These are phyloP conservation scores for Amblyjoppa proteus DNA, from an alignment of 2,888 invertebrate species.

Conservation along the genomic window DNA sequence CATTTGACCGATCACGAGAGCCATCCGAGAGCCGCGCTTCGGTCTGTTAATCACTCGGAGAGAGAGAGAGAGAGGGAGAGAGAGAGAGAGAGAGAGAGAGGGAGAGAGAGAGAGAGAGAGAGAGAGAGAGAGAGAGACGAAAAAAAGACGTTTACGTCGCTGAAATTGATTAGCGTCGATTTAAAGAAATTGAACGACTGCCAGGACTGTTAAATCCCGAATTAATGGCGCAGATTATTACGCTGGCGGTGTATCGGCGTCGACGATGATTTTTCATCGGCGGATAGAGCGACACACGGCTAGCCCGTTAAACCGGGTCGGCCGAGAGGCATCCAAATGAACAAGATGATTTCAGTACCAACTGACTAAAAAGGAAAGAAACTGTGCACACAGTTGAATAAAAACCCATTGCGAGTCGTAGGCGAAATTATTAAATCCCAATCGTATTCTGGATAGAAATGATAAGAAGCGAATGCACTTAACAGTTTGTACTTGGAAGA, in stretches of 20 bases:
- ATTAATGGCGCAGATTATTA: slow-evolving; percentile 51
- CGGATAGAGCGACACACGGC: neutral
- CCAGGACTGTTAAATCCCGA: slow-evolving; percentile 24
- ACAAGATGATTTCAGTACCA: too few species aligned
- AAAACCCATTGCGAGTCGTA: too few species aligned
- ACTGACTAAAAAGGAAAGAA: too few species aligned
- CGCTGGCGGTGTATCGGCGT: slow-evolving; percentile 6
- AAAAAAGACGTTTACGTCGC: neutral
- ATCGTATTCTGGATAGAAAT: too few species aligned
- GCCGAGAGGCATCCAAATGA: too few species aligned
- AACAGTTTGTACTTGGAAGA: too few species aligned
- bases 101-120: neutral
- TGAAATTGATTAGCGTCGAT: slow-evolving; percentile 51
- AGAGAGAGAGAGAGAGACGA: neutral
- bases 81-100: too few species aligned
- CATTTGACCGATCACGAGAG: slow-evolving; percentile 12
- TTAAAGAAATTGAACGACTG: slow-evolving; percentile 55
- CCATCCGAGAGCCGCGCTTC: neutral
- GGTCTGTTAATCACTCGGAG: neutral
- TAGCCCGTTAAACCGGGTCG: too few species aligned
- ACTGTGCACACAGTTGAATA: too few species aligned
- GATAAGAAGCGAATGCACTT: too few species aligned
- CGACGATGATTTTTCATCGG: slow-evolving; percentile 62
- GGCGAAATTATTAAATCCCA: too few species aligned
- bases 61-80: neutral